phyloP scores from a whole-genome alignment of 2,797 vertebrate species.

The Myioborus melanocephalus region DNA sequence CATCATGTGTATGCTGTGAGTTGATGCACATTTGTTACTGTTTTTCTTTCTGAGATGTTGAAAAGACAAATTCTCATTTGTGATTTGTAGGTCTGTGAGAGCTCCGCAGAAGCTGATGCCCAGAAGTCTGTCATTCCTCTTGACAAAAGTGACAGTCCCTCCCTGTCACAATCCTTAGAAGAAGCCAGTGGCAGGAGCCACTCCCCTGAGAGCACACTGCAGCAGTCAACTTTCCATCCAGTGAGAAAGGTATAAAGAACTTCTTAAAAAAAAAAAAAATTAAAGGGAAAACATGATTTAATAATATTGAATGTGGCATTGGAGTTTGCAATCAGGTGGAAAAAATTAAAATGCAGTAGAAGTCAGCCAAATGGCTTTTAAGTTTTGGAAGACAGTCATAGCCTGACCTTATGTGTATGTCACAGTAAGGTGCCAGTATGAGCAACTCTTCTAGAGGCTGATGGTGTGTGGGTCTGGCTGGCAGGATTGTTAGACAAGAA shows the following conservation, averaged over 20 bases:
- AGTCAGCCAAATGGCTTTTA: neutral
- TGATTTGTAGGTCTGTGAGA: constrained; percentile 70
- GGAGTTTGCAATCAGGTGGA: neutral
- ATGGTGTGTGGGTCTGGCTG: neutral
- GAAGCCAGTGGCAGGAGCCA: constrained; percentile 56
- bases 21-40: neutral
- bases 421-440: neutral
- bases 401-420: neutral
- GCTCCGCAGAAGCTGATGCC: constrained; percentile 54
- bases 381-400: neutral
- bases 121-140: constrained; percentile 62
- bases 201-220: constrained; percentile 40
- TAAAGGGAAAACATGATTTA: neutral
- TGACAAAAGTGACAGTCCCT: constrained; percentile 47
- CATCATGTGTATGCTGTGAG: neutral
- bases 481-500: neutral
- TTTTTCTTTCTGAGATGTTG: neutral
- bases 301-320: neutral
- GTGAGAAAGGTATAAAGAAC: constrained; percentile 75
- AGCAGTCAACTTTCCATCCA: constrained; percentile 64
- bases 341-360: neutral
- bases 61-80: neutral
- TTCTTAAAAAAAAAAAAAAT: neutral
- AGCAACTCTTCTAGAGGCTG: neutral
- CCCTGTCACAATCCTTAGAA: constrained; percentile 44